phyloP scores from a whole-genome alignment of 2,888 invertebrate species.

The Epinotia brunnichana region DNA sequence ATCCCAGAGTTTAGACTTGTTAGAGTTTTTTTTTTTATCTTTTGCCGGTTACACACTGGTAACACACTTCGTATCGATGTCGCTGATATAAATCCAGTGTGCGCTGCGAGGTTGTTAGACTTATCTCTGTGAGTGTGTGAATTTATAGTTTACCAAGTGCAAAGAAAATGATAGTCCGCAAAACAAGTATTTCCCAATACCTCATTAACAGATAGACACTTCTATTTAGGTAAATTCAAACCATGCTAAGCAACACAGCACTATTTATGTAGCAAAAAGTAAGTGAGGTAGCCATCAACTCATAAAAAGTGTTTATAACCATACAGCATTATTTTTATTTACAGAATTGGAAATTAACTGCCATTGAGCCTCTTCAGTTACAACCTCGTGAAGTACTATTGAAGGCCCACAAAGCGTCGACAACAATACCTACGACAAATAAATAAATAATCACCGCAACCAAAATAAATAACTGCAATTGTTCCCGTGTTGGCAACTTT shows the following conservation, averaged over 20 bases:
- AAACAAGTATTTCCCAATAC: too few species aligned
- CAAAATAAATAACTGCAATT: constrained; percentile 74
- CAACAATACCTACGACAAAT: constrained; percentile 58
- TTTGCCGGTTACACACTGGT: too few species aligned
- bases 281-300: not conserved
- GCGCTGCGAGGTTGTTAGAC: too few species aligned
- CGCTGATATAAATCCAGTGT: too few species aligned
- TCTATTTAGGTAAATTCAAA: too few species aligned
- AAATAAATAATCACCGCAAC: constrained; percentile 65
- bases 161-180: too few species aligned
- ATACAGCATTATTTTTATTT: constrained; percentile 11
- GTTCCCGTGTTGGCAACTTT: constrained; percentile 62
- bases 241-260: not conserved
- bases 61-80: too few species aligned
- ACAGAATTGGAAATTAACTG: constrained; percentile 37
- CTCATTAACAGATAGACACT: too few species aligned
- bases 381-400: constrained; percentile 25
- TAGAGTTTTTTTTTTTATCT: too few species aligned
- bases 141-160: too few species aligned
- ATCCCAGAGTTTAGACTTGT: not conserved
- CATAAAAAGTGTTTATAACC: constrained; percentile 11
- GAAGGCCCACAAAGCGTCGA: constrained; percentile 55
- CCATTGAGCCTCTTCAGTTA: constrained; percentile 32
- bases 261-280: not conserved
- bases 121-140: not conserved